Base-by-base conservation (phyloP, 2,113 vertebrate species). In the Eupsittula cactorum region DNA sequence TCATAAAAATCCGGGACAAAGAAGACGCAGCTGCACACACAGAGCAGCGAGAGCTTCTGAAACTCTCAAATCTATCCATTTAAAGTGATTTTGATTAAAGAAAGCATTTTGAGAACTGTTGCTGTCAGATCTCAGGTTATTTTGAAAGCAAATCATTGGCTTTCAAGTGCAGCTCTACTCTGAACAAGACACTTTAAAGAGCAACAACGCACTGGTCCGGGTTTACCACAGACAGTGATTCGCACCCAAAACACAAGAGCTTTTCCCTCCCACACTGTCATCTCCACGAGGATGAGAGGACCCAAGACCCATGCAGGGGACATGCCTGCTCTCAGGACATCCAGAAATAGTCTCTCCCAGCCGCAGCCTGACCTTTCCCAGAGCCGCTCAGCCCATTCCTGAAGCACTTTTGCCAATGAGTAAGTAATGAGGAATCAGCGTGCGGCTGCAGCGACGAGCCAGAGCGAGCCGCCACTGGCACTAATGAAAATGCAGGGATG, bases 1-100 rank as follows among this genome's bases (percentile, higher is more conserved):
- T 96, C 94, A 94, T 81, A 95, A 96, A 96, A 97, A 97, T 93
- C 96, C 90, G 79, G 96, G 96, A 95, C 92, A 92, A 94, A 93
- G 92, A 93, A 68, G 63, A 89, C 5, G 27, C 75, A 92, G 88
- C 88, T 92, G 91, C 77, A 88, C 15, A 21, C 35, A 11, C 14
- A 6, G 67, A 89, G 76, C 76, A 86, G 84, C 73, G 77, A 93
- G 85, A 92, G 85, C 78, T 91, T 69, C 93, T 0, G 1, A 42
- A 91, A 94, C 81, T 94, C 90, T 71, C 82, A 75, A 92, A 96
- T 93, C 95, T 89, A 89, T 41, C 93, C 75, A 93, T 94, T 97
- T 96, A 87, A 90, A 93, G 73, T 75, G 64, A 62, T 93, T 89
- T 89, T 95, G 92, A 96, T 95, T 96, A 82, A 85, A 95, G 76